These are phyloP conservation scores for Anoplius nigerrimus DNA, from an alignment of 2,888 invertebrate genomes.

Conservation along the genomic window DNA sequence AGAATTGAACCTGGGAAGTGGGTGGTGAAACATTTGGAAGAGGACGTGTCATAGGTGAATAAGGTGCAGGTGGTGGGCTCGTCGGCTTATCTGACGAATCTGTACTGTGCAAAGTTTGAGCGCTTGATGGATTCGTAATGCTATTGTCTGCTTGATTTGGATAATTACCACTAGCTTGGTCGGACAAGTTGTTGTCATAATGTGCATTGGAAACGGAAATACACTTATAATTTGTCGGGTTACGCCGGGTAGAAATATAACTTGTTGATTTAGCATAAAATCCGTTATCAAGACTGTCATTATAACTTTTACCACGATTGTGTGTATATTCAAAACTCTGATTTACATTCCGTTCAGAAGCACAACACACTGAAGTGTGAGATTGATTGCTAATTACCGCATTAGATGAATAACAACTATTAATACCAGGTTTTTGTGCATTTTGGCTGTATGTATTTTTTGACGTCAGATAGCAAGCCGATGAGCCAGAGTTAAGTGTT, in stretches of 20 bases:
- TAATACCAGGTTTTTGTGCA: slow-evolving; percentile 30
- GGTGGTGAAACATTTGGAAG: slow-evolving; percentile 69
- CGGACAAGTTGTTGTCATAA: background rate
- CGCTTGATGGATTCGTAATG: no score
- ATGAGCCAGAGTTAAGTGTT: slow-evolving; percentile 46
- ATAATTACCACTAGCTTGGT: slow-evolving; percentile 2
- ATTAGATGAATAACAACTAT: slow-evolving; percentile 5
- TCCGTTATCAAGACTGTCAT: slow-evolving; percentile 23
- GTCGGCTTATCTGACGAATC: slow-evolving; percentile 49
- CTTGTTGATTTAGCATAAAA: slow-evolving; percentile 35
- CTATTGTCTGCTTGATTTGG: slow-evolving; percentile 22
- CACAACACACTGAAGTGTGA: slow-evolving; percentile 21
- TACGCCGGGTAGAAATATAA: slow-evolving; percentile 42
- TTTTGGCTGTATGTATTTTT: slow-evolving; percentile 33
- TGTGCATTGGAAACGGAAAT: slow-evolving; percentile 1
- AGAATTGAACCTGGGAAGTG: slow-evolving; percentile 71
- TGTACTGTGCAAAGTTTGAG: slow-evolving; percentile 12
- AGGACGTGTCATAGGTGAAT: slow-evolving; percentile 67
- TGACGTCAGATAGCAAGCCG: slow-evolving; percentile 45
- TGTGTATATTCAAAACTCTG: slow-evolving; percentile 47
- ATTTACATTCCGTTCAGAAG: slow-evolving; percentile 30
- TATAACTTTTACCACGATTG: slow-evolving; percentile 32
- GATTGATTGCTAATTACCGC: slow-evolving; percentile 19
- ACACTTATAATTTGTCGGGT: slow-evolving; percentile 32
- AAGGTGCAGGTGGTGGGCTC: slow-evolving; percentile 66